Evolutionary conservation across 2,888 invertebrate genomes (phyloP), one percentile per base, ranked within the genome.

Genomic region (Cheilosia impressa): DNA sequence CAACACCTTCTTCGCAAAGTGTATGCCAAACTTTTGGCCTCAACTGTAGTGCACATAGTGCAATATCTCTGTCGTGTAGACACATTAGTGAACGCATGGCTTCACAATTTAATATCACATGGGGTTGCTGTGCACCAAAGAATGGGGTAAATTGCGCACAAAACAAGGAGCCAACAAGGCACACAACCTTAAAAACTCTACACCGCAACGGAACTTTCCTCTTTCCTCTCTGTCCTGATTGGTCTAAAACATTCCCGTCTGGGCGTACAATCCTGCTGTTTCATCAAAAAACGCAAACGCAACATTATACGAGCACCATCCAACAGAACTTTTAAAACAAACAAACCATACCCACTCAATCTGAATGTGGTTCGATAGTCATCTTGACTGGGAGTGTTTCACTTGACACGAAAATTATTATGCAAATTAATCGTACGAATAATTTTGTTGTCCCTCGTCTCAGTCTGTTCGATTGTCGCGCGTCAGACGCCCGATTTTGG

Each of bases 401-500:
- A 71, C 75, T 84, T 84, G 84, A 84, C 84, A 84, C 75, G 69
- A 69, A 84, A 84, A 80, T 76, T 58, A 80, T 76, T 80, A 84
- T 80, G 84, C 80, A 84, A 84, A 84, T 76, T 71, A 71, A 84
- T 84, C 69, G 73, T 15, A 22, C 27, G 65, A 58, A 79, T 84
- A 66, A 60, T 57, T 65, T 65, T 34, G 69, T 63, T 52, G 50
- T 60, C 22, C 22, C 45, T 24, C 45, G 57, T 15, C 17, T 22
- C 47, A 10, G 24, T 41, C 50, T 24, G 22, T 41, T 4, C 22
- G 53, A 53, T 13, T 68, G 41, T 68, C 50, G 45, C 43, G 38
- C 38, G 41, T 43, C 31, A 52, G 27, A 58, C 31, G 13, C 19
- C 31, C 38, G 41, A 10, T 63, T 53, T 47, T 38, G 45, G 13